A percentile compares a stretch with the other conserved stretches of the same genome.
phyloP scores from a whole-genome alignment of 2,113 vertebrate species.

The Paracanthobrama guichenoti region DNA sequence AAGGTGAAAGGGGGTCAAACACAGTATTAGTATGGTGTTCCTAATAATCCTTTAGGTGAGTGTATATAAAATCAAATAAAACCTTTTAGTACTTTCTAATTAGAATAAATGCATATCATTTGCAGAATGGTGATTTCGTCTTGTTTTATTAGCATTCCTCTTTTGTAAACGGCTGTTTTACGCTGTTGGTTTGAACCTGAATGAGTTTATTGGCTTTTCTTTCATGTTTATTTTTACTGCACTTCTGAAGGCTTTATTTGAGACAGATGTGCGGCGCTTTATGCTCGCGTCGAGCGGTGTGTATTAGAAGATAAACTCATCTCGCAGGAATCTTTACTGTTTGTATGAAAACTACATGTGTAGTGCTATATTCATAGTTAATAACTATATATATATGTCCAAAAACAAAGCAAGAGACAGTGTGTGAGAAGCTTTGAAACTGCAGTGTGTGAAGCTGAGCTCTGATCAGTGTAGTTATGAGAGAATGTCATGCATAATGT shows the following conservation, averaged over 20 bases:
- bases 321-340: neutral
- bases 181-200: constrained; percentile 46
- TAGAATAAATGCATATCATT: no score
- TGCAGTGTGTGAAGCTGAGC: no score
- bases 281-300: neutral
- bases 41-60: no score
- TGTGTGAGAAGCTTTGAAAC: no score
- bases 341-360: neutral
- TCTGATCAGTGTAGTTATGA: no score
- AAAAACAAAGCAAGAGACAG: no score
- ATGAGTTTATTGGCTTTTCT: constrained; percentile 48
- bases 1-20: no score
- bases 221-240: constrained; percentile 47
- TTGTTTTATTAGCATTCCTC: neutral
- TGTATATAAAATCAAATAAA: no score
- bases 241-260: constrained; percentile 42
- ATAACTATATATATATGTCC: neutral
- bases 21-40: no score
- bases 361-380: neutral
- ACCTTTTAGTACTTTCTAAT: no score
- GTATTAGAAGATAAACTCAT: neutral
- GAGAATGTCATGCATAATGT: no score
- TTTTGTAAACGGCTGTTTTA: constrained; percentile 24
- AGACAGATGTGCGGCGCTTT: constrained; percentile 43
- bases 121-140: no score